Evolutionary conservation across 1,140 invertebrate species (phyloP), one percentile per base, ranked within the genome.

Genomic region (Caenorhabditis inopinata): DNA sequence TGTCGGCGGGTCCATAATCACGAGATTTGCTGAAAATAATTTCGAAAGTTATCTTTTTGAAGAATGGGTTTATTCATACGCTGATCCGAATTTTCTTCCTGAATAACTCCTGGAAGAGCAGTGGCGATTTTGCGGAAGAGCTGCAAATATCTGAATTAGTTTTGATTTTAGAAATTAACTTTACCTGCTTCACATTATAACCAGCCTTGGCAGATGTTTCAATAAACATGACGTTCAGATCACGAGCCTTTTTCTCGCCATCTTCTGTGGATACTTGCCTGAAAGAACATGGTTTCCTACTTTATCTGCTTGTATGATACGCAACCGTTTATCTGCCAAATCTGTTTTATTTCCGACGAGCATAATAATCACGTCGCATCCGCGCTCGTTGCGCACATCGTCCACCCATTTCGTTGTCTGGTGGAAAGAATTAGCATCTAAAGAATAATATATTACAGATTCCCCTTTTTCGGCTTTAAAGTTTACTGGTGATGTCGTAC

Each of bases 391-490:
- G 90, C 97, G 91, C 38, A 99, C 97, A 91, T 99, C 97, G 90
- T 99, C 97, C 88, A 99, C 98, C 97, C 97, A 99, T 90, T 98
- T 98, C 21, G 96, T 98, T 83, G 96, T 99, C 91, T 99, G 97
- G 90, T 99, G 96, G 92, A 99, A 99, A 87, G 96, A 99, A 92
- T 98, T 99, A 38, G 91, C 90, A 90, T 92, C 74, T 75, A 23
- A 14, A 75, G 12, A 48, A 5, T 21, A 16, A 0, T 0, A 32
- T 0, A 35, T 9, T 74, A 9, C 0, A 16, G 1, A 51, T 7
- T 0, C 7, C 32, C 2, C 1, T 2, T 12, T 9, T 29, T 2
- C 2, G 27, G 25, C 5, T 38, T 12, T 12, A 25, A 7, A 25
- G 62, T 90, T 90, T 90, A 97, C 95, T 99, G 85, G 97, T 98